Conservation (phyloP, 2,888 invertebrate genomes). For the Drosophila sordidapex region DNA sequence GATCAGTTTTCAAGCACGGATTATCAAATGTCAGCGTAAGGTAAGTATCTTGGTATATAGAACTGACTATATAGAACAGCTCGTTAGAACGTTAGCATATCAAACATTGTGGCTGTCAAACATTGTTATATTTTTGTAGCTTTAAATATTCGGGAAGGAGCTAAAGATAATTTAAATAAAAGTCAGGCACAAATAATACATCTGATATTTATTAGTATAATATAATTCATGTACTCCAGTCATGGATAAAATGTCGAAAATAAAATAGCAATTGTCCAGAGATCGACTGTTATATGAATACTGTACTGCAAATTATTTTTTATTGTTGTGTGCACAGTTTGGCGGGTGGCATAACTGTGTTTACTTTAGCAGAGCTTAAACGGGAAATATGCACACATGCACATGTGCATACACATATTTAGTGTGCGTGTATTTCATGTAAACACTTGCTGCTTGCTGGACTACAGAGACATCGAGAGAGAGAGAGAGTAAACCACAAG, state of each 20-base stretch:
- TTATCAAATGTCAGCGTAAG: constrained; percentile 4
- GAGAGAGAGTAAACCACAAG: constrained; percentile 14
- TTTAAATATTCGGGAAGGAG: background rate
- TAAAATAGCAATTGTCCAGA: background rate
- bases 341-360: background rate
- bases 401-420: background rate
- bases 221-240: background rate
- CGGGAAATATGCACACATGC: background rate
- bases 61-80: background rate
- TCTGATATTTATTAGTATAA: background rate
- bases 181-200: background rate
- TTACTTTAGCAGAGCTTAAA: background rate
- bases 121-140: background rate
- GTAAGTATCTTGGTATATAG: background rate
- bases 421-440: constrained; percentile 28
- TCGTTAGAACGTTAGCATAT: background rate
- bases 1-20: background rate
- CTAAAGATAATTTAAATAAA: background rate
- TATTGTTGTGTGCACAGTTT: background rate
- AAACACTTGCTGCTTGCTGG: constrained; percentile 47
- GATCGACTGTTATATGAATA: background rate
- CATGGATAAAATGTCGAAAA: background rate
- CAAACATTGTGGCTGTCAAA: background rate
- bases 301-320: background rate
- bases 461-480: constrained; percentile 9